Base-by-base conservation (phyloP, 2,797 vertebrate species). In the Syndactyla subalaris region DNA sequence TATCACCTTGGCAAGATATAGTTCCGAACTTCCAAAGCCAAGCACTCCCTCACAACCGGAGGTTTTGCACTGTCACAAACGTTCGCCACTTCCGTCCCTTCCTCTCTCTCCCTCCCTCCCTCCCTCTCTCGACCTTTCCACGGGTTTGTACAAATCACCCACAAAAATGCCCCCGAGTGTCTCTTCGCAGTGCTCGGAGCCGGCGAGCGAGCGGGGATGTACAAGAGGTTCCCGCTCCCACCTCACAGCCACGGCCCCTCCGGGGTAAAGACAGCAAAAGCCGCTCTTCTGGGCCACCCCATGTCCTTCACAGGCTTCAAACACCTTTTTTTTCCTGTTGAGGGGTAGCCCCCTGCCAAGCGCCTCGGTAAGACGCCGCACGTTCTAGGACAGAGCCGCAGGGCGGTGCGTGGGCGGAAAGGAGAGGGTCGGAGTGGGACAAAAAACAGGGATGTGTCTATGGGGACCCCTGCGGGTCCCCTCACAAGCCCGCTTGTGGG, bases 1-100 rank as follows among this genome's bases (percentile, higher is more conserved):
- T 96, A 95, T 86, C 96, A 97, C 95, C 74, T 90, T 95, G 88
- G 66, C 61, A 94, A 73, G 92, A 88, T 86, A 85, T 54, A 77
- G 66, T 51, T 92, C 84, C 38, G 4, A 77, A 71, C 79, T 91
- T 95, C 83, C 63, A 94, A 97, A 95, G 63, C 41, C 36, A 83
- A 94, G 39, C 30, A 80, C 54, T 95, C 76, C 26, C 34, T 77
- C 54, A 72, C 29, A 36, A 86, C 51, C 29, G 10, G 5, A 57
- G 65, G 19, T 73, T 88, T 93, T 90, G 39, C 66, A 3, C 19
- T 65, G 54, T 91, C 41, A 43, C 11, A 48, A 71, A 76, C 8
- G 30, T 22, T 41, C 12, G 57, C 30, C 21, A 3, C 58, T 75
- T 94, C 26, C 23, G 17, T 66, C 32, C 34, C 22, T 74, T 45